These are phyloP conservation scores for Ectobius pallidus DNA, from an alignment of 2,888 invertebrate species.

Conservation along the genomic window DNA sequence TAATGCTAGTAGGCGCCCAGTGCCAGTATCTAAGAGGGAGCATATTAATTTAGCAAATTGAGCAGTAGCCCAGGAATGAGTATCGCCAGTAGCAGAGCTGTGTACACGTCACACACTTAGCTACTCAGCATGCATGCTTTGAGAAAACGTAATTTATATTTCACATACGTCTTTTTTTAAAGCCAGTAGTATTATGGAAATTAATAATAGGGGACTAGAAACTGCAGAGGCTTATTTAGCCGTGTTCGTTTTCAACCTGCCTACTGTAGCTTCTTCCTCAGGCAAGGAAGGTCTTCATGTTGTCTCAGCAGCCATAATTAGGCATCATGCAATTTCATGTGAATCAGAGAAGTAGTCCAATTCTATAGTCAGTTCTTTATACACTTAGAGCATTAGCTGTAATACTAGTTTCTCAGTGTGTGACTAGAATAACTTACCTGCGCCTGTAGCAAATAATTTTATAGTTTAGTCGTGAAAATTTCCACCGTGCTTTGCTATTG, in stretches of 20 bases:
- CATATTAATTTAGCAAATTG: neutral
- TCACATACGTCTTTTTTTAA: neutral
- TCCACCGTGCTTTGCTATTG: too few relatives aligned
- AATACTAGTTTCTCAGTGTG: too few relatives aligned
- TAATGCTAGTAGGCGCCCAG: neutral
- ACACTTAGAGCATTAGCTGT: too few relatives aligned
- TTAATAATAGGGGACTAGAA: conserved; percentile 3
- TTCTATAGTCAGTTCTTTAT: too few relatives aligned
- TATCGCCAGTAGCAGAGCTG: conserved; percentile 6
- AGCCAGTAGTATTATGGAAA: conserved; percentile 8
- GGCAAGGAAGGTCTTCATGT: conserved; percentile 10
- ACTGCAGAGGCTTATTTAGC: conserved; percentile 17
- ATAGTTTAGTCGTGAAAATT: too few relatives aligned
- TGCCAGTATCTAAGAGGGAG: neutral
- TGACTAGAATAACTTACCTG: too few relatives aligned
- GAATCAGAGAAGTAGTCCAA: conserved; percentile 24
- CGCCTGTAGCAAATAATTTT: too few relatives aligned
- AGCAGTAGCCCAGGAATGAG: neutral
- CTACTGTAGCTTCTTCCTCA: neutral
- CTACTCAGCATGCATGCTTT: neutral
- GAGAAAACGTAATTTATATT: conserved; percentile 19
- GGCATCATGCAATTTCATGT: conserved; percentile 23
- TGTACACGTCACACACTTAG: neutral
- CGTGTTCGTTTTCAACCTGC: neutral
- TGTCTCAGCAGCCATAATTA: conserved; percentile 9